Base-by-base conservation (phyloP, 1,140 invertebrate species). In the Chelonus insularis region DNA sequence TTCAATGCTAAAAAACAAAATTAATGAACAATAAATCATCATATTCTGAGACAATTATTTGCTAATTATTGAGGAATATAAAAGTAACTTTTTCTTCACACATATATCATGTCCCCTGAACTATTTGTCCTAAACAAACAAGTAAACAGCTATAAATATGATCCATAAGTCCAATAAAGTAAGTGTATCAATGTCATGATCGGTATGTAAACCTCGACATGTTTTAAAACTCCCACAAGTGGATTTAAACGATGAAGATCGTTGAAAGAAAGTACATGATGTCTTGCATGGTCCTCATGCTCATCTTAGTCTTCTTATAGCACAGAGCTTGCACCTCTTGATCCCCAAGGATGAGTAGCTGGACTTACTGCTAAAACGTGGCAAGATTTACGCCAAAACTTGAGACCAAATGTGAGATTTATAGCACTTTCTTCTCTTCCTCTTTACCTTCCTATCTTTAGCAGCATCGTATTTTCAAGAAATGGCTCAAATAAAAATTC, bases 291-390 rank as follows among this genome's bases (percentile, higher is more conserved):
- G 52, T 12, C 11, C 36, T 34, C 50, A 18, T 12, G 11, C n/a
- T 29, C 12, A 37, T 16, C 52, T 58, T 37, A 36, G 48, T 11
- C 14, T 9, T 48, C 41, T 36, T 32, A 61, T 14, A 39, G 34
- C 25, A 50, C 48, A 43, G 39, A 60, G 57, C 59, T 56, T 65
- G 64, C 64, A 62, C 39, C 50, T 70, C 73, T 65, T 80, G 77
- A 80, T 80, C 78, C 79, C 70, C 62, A 65, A 63, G 74, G 69
- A 76, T 78, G 75, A 82, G 74, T 71, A 71, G 60, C 71, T 62
- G 77, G 76, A 79, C 77, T 80, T 82, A 82, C 70, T 72, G 76
- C 75, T 77, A 76, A 80, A 80, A 82, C 79, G 79, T 80, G 79
- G 75, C 62, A 72, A 80, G 79, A 81, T 80, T 81, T 81, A 79